Evolutionary conservation across 2,888 invertebrate species (phyloP), one percentile per base, ranked within the genome.

Genomic region (Nephrotoma appendiculata): DNA sequence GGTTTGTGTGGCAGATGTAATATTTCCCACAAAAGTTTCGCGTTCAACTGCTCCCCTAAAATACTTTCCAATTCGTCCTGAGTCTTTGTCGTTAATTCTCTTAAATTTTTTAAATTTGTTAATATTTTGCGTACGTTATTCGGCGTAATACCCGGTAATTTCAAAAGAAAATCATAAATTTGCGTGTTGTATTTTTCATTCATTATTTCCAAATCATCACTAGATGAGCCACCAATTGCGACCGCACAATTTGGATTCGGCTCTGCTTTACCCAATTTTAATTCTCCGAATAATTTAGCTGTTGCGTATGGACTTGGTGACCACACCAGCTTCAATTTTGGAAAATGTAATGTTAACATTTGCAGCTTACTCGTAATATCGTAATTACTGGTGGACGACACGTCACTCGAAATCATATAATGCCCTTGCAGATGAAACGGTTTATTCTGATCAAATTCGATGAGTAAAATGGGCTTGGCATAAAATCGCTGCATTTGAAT

Each of bases 291-390:
- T 85, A 99, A 92, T 91, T 99, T 98, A 0, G 98, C 98, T 0
- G 98, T 98, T 57, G 98, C 98, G 91, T 98, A 97, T 0, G 99
- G 98, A 91, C 96, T 98, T 2, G 98, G 98, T 11, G 98, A 98
- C 99, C 99, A 99, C 48, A 99, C 96, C 7, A 99, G 92, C 89
- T 97, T 95, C 88, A 99, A 92, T 89, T 96, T 95, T 0, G 99
- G 99, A 92, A 99, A 99, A 91, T 98, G 97, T 88, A 99, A 92
- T 0, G 99, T 98, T n/a, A 99, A 93, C 48, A 99, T 92, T 88
- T 98, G 96, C 86, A 99, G 92, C 90, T 97, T 97, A 88, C 97
- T 95, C 89, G 96, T 95, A 83, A 98, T 94, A 89, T 97, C 96
- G 86, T 95, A 94, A 89, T 94, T 95, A 15, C 95, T 94, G 12